Percentiles rank a stretch among this genome's conserved stretches.
Evolutionary conservation across 2,113 vertebrate species (phyloP).

Genomic region (Polypterus senegalus): DNA sequence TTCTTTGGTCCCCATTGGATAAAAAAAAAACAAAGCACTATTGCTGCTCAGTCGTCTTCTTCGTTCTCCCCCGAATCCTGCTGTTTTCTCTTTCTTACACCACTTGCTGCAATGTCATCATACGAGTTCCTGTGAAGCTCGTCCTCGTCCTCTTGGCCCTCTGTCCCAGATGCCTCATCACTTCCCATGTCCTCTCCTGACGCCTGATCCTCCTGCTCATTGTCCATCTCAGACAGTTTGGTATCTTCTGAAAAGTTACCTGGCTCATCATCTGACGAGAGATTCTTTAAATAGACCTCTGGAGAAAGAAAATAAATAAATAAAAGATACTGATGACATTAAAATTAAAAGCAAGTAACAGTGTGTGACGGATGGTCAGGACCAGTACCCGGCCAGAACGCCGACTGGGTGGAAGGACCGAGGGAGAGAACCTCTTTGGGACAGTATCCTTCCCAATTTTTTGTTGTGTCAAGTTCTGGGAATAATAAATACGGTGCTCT

Average conservation of each 20-base stretch:
- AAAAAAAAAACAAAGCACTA: background rate
- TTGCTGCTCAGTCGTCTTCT: no score
- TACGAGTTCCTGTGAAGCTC: constrained; percentile 19
- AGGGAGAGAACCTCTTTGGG: no score
- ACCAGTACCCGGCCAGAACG: no score
- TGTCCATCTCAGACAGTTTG: constrained; percentile 36
- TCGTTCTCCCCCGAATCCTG: constrained; percentile 24
- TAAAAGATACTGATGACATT: no score
- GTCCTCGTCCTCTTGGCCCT: background rate
- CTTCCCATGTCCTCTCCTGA: constrained; percentile 39
- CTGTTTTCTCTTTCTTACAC: constrained; percentile 53
- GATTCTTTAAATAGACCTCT: constrained; percentile 36
- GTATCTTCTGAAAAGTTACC: constrained; percentile 27
- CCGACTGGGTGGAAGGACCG: no score
- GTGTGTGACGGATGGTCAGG: no score
- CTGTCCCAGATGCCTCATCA: constrained; percentile 30
- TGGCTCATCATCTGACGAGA: constrained; percentile 25
- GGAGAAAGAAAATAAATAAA: constrained; percentile 20
- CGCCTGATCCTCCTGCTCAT: constrained; percentile 33
- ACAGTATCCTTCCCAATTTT: no score
- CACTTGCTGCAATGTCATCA: constrained; percentile 31
- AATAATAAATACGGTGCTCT: no score
- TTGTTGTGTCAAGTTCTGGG: no score
- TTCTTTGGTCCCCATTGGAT: constrained; percentile 36
- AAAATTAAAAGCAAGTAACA: no score